These are phyloP conservation scores for Cancer borealis DNA, from an alignment of 2,888 invertebrate genomes.

Conservation along the genomic window DNA sequence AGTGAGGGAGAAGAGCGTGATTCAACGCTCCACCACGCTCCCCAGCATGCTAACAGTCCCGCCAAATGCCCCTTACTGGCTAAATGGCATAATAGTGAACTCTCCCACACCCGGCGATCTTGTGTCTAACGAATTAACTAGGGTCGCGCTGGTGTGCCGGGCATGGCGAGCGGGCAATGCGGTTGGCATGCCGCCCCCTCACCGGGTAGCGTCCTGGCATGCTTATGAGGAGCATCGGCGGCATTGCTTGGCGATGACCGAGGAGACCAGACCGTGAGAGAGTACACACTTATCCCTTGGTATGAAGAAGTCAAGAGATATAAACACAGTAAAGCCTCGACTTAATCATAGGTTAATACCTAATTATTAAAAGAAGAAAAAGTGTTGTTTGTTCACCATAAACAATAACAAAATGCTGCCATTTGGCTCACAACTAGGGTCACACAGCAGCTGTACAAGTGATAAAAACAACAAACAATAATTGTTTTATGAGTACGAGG, in stretches of 20 bases:
- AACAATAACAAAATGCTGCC: background rate
- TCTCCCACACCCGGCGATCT: slow-evolving; percentile 53
- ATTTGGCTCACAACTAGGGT: background rate
- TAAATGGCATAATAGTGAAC: slow-evolving; percentile 55
- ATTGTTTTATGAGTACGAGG: background rate
- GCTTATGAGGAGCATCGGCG: background rate
- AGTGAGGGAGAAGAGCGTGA: slow-evolving; percentile 38
- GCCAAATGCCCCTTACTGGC: slow-evolving; percentile 31
- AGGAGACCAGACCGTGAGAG: slow-evolving; percentile 29
- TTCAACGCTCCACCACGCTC: slow-evolving; percentile 52
- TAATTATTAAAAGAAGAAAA: background rate
- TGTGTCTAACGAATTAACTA: slow-evolving; percentile 48
- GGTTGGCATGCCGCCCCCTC: slow-evolving; percentile 34
- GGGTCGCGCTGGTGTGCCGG: background rate
- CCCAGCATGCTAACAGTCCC: slow-evolving; percentile 49
- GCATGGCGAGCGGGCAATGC: slow-evolving; percentile 16
- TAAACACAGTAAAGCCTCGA: background rate
- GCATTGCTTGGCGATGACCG: background rate
- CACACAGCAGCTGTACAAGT: background rate
- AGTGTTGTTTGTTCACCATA: background rate
- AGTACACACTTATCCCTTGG: background rate
- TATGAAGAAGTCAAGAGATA: background rate
- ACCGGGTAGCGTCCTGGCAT: background rate
- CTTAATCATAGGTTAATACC: too few species aligned
- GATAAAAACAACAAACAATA: background rate